Evolutionary conservation across 2,888 invertebrate species (phyloP).

Genomic region (Tenthredo notha): DNA sequence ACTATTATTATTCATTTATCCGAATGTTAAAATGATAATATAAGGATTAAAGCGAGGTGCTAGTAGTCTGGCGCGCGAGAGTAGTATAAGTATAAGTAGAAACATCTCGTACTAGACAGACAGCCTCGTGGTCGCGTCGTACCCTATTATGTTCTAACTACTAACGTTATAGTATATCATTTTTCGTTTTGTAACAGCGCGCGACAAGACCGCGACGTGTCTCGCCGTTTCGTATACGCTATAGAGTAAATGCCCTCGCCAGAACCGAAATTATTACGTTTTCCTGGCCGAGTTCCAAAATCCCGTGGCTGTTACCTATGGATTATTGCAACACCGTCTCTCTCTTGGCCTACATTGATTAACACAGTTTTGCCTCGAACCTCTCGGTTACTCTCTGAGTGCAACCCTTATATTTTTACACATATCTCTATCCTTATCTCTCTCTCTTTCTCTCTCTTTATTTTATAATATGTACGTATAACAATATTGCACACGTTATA

Average conservation of each 20-base stretch:
- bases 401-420: conserved; percentile 46
- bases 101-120: conserved; percentile 20
- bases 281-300: conserved; percentile 68
- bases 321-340: conserved; percentile 67
- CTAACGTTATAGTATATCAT: conserved; percentile 56
- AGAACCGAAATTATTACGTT: conserved; percentile 71
- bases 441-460: background rate
- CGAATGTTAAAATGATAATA: background rate
- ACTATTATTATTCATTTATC: background rate
- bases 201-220: background rate
- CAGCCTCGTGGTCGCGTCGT: conserved; percentile 37
- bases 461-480: background rate
- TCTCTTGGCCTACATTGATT: conserved; percentile 63
- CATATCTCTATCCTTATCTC: background rate
- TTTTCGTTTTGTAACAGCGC: conserved; percentile 8
- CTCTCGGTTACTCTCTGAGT: background rate
- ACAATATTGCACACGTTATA: conserved; percentile 1
- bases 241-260: conserved; percentile 56
- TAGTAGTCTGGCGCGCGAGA: background rate
- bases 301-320: conserved; percentile 57
- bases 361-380: conserved; percentile 23
- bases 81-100: background rate
- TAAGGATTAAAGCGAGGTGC: background rate
- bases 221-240: conserved; percentile 2
- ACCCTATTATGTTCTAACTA: background rate